These are phyloP conservation scores for Flabesymbios commensalis DNA, from an alignment of 2,888 invertebrate species.

Conservation along the genomic window DNA sequence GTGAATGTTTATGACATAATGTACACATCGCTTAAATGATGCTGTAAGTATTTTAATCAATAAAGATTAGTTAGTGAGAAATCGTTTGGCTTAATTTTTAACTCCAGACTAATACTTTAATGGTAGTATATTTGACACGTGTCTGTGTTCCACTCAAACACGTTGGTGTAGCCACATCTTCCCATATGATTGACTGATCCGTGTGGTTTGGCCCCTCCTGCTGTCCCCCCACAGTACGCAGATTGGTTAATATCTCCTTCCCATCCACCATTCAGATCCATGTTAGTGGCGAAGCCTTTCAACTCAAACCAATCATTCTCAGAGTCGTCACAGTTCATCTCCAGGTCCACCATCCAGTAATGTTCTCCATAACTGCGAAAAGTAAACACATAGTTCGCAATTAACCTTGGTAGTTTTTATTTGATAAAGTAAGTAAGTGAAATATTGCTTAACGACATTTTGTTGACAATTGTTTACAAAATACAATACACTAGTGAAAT, in stretches of 20 bases:
- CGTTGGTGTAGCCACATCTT: constrained; percentile 60
- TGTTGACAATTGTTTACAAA: neutral
- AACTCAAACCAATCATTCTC: constrained; percentile 62
- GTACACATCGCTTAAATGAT: no score
- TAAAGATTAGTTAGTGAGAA: no score
- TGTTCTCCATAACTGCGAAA: constrained; percentile 46
- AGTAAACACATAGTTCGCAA: neutral
- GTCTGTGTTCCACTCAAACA: constrained; percentile 50
- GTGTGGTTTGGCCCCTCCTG: constrained; percentile 35
- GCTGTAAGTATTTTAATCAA: no score
- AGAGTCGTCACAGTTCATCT: constrained; percentile 54
- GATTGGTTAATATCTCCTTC: constrained; percentile 50
- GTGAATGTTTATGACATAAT: no score
- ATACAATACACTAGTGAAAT: neutral
- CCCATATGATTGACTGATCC: constrained; percentile 58
- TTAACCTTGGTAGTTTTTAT: neutral
- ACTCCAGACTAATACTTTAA: no score
- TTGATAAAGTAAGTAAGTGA: no score
- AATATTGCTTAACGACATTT: no score
- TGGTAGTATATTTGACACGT: constrained; percentile 37
- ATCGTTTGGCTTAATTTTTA: no score
- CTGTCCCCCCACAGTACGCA: constrained; percentile 47
- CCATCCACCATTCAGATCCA: constrained; percentile 41
- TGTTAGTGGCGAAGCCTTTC: constrained; percentile 46
- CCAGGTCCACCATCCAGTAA: constrained; percentile 57